Conservation (phyloP, 2,113 vertebrate genomes). For the Myocastor coypus region DNA sequence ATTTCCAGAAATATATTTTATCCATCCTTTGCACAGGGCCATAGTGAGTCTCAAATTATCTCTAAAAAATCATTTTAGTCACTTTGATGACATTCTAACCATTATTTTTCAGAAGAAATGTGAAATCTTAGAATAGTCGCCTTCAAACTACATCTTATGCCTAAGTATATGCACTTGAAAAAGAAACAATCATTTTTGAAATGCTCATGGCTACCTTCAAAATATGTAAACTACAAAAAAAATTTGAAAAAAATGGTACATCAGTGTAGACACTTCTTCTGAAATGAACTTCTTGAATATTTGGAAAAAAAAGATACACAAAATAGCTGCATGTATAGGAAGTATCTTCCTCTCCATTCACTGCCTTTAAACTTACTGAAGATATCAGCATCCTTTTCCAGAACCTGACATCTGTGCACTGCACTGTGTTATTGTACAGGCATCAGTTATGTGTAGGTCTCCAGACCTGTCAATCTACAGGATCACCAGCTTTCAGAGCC, state of each 20-base stretch:
- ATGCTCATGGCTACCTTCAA: slow-evolving; percentile 41
- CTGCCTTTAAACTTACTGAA: background rate
- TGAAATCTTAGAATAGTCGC: background rate
- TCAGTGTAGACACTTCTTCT: background rate
- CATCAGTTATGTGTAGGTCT: background rate
- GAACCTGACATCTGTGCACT: background rate
- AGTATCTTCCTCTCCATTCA: background rate
- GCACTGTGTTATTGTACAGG: slow-evolving; percentile 62
- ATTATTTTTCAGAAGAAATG: slow-evolving; percentile 14
- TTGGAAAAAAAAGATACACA: background rate
- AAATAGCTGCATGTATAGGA: background rate
- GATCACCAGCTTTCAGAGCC: slow-evolving; percentile 29
- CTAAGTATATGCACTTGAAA: background rate
- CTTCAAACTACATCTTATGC: background rate
- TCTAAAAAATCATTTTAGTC: background rate
- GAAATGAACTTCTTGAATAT: background rate
- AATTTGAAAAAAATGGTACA: background rate
- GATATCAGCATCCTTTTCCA: background rate
- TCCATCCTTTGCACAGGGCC: background rate
- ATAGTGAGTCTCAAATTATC: background rate
- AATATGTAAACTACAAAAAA: slow-evolving; percentile 7
- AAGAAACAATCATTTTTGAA: background rate
- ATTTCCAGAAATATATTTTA: background rate
- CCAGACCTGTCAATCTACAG: background rate
- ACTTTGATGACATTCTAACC: background rate